These are phyloP conservation scores for Malurus alboscapulatus DNA, from an alignment of 2,113 vertebrate species.

Conservation along the genomic window DNA sequence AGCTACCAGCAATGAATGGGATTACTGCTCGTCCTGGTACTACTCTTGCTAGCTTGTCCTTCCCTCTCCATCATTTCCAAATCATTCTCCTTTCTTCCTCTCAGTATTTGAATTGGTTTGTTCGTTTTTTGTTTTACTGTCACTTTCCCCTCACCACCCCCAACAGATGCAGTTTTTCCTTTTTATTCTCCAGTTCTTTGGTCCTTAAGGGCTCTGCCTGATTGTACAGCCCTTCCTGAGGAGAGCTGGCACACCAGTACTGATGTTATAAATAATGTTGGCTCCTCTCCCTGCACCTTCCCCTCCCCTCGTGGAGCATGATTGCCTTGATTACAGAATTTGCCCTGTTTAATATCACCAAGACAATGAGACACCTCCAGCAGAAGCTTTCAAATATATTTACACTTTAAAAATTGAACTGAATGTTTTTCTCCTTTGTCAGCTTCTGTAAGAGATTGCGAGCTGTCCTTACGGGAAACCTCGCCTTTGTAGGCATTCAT, in stretches of 20 bases:
- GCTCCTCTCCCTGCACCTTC: neutral
- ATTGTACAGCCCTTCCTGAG: conserved; percentile 35
- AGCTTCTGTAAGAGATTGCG: neutral
- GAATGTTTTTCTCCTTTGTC: neutral
- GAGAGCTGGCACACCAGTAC: conserved; percentile 18
- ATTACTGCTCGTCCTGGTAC: neutral
- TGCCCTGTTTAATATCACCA: neutral
- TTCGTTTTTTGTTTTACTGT: neutral
- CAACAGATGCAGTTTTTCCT: conserved; percentile 29
- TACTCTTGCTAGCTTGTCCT: neutral
- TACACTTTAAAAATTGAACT: neutral
- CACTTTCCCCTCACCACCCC: neutral
- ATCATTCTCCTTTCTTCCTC: neutral
- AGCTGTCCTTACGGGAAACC: neutral
- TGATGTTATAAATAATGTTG: conserved; percentile 29
- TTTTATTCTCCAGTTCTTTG: neutral
- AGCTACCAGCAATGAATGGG: neutral
- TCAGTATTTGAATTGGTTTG: neutral
- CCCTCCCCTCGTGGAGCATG: neutral
- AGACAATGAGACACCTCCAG: conserved; percentile 22
- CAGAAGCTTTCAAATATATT: conserved; percentile 27
- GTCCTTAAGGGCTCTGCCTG: neutral
- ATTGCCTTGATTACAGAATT: conserved; percentile 7
- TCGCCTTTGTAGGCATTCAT: neutral
- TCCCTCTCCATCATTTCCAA: neutral